phyloP scores from a whole-genome alignment of 2,113 vertebrate species.

The Colius striatus region DNA sequence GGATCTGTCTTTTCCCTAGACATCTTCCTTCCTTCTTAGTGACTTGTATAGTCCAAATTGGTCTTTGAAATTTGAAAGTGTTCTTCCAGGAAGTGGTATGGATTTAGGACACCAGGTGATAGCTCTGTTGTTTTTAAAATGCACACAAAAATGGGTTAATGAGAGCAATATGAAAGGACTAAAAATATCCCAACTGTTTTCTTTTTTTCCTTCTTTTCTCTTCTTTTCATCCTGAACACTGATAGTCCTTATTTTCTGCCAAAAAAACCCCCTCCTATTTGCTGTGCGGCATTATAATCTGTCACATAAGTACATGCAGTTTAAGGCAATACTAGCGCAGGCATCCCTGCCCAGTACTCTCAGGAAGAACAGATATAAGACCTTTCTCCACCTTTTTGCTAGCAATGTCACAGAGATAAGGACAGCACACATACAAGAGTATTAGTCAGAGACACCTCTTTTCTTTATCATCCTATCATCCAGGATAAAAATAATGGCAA shows the following conservation, averaged over 20 bases:
- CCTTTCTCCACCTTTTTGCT: neutral
- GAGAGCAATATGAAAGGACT: neutral
- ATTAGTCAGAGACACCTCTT: neutral
- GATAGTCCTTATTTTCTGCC: neutral
- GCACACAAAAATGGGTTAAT: slow-evolving; percentile 1
- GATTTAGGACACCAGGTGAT: neutral
- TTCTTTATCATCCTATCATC: neutral
- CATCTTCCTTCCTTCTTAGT: neutral
- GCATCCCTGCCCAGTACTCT: neutral
- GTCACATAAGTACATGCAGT: neutral
- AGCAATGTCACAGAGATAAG: neutral
- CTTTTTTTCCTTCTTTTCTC: neutral
- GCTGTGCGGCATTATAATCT: neutral
- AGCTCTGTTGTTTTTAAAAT: neutral
- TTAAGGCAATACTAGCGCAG: neutral
- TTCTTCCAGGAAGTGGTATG: neutral
- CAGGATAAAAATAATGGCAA: neutral
- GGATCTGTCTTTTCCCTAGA: neutral
- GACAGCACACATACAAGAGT: neutral
- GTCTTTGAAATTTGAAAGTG: neutral
- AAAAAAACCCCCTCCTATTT: neutral
- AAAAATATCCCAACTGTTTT: neutral
- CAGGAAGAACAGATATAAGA: neutral
- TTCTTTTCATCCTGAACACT: neutral
- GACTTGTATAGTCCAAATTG: neutral